Conservation (phyloP, 2,113 vertebrate species). For the Aegithalos caudatus region DNA sequence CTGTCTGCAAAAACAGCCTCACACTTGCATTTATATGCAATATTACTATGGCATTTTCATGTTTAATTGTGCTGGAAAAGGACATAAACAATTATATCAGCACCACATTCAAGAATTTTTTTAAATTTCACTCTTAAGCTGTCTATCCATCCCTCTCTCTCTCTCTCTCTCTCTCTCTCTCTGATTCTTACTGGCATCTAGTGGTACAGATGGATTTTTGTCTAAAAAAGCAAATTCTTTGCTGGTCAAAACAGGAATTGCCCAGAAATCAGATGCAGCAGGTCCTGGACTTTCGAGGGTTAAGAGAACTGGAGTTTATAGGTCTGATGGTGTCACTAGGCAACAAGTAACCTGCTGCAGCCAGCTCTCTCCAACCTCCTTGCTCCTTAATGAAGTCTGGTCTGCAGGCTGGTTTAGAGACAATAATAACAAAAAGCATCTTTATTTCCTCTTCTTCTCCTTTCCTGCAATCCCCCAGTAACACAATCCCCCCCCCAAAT, state of each 20-base stretch:
- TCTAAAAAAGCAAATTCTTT: not conserved
- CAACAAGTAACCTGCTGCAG: slow-evolving; percentile 53
- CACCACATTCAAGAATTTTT: not conserved
- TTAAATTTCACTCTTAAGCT: not conserved
- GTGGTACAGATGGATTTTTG: not conserved
- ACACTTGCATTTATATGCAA: not conserved
- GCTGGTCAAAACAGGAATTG: not conserved
- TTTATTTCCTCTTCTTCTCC: not conserved
- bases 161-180: not conserved
- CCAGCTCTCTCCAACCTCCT: slow-evolving; percentile 6
- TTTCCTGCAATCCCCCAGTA: too few relatives aligned
- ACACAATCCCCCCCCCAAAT: too few relatives aligned
- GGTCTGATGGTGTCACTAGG: slow-evolving; percentile 55
- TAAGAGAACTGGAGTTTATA: slow-evolving; percentile 38
- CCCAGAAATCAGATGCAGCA: not conserved
- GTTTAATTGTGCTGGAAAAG: not conserved
- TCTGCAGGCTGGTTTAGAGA: not conserved
- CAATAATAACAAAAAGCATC: not conserved
- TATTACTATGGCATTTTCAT: not conserved
- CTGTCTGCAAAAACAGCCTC: not conserved
- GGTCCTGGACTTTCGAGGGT: not conserved
- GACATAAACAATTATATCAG: not conserved
- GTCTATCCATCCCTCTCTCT: not conserved
- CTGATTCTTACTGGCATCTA: slow-evolving; percentile 23
- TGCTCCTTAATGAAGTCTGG: not conserved